Evolutionary conservation across 1,140 invertebrate genomes (phyloP).

Genomic region (Drosophila erecta): DNA sequence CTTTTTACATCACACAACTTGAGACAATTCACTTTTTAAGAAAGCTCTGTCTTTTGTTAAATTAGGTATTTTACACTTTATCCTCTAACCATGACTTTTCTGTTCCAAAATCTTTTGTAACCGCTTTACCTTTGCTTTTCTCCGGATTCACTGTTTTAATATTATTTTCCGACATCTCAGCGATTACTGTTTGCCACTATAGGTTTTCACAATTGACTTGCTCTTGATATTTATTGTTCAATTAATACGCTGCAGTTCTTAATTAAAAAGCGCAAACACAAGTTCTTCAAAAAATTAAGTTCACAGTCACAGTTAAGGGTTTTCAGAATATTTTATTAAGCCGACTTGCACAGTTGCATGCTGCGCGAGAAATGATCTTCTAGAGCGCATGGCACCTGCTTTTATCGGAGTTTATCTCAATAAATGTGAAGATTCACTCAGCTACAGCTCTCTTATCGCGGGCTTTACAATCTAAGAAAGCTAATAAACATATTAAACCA

Average conservation of each 20-base stretch:
- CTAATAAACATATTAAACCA: constrained; percentile 35
- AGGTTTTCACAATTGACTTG: constrained; percentile 16
- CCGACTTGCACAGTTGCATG: constrained; percentile 33
- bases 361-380: constrained; percentile 34
- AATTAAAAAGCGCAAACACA: constrained; percentile 29
- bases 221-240: constrained; percentile 47
- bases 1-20: too few species aligned
- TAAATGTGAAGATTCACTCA: constrained; percentile 39
- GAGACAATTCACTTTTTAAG: too few species aligned
- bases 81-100: too few species aligned
- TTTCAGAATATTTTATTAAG: constrained; percentile 5
- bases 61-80: neutral
- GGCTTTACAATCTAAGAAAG: constrained; percentile 35
- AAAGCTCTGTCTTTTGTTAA: neutral
- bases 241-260: constrained; percentile 30
- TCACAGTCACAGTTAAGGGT: constrained; percentile 17
- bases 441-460: constrained; percentile 35
- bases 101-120: neutral
- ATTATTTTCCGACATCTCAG: constrained; percentile 41
- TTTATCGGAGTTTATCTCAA: constrained; percentile 31
- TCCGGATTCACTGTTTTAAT: constrained; percentile 27
- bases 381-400: constrained; percentile 13
- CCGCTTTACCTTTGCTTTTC: constrained; percentile 55
- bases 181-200: constrained; percentile 4
- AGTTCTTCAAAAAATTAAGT: constrained; percentile 9